These are phyloP conservation scores for Cheilosia pagana DNA, from an alignment of 2,888 invertebrate genomes.

Conservation along the genomic window DNA sequence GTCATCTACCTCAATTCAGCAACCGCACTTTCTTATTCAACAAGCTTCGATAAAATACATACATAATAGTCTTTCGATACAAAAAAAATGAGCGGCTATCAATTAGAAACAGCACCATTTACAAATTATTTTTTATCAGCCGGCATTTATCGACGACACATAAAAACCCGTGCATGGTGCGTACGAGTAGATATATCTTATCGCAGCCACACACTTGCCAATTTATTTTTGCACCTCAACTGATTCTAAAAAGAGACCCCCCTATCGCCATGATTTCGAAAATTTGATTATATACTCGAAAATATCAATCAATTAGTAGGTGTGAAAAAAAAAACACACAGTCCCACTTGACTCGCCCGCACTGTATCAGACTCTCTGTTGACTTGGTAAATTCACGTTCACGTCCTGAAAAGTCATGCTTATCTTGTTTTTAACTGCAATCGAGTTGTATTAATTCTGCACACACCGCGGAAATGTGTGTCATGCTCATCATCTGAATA, in stretches of 20 bases:
- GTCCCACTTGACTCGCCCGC: conserved; percentile 11
- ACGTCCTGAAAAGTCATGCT: conserved; percentile 21
- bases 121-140: neutral
- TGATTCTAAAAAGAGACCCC: neutral
- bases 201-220: conserved; percentile 9
- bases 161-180: neutral
- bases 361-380: conserved; percentile 23
- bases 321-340: neutral
- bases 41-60: too few species aligned
- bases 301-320: neutral
- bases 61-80: too few species aligned
- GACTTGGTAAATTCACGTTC: conserved; percentile 36
- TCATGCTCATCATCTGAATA: conserved; percentile 5
- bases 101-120: conserved; percentile 4
- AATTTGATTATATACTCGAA: neutral
- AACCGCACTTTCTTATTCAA: too few species aligned
- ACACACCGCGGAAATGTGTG: conserved; percentile 26
- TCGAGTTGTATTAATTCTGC: conserved; percentile 38
- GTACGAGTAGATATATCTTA: conserved; percentile 1
- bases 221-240: conserved; percentile 22
- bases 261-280: neutral
- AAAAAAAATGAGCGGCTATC: neutral
- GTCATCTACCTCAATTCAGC: too few species aligned
- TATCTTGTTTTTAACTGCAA: conserved; percentile 36
- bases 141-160: conserved; percentile 21